Evolutionary conservation across 2,797 vertebrate genomes (phyloP).

Genomic region (Kryptolebias ocellatus): DNA sequence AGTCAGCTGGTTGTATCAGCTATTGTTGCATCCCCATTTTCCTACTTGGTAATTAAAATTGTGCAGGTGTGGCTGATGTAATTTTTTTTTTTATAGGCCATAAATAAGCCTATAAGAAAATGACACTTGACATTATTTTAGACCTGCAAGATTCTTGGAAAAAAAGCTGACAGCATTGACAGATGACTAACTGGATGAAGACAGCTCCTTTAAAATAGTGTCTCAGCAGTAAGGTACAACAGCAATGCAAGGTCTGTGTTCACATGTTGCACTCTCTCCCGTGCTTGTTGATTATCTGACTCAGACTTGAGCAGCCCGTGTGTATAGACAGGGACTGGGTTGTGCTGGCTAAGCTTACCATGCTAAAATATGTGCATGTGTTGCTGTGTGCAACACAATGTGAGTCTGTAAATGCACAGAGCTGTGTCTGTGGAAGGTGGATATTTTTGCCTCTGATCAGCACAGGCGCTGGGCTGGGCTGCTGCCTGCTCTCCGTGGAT

Average conservation of each 20-base stretch:
- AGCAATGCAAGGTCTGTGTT: slow-evolving; percentile 17
- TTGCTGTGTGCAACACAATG: slow-evolving; percentile 74
- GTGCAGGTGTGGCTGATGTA: too few species aligned
- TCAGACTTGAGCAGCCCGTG: slow-evolving; percentile 61
- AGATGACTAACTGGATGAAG: not conserved
- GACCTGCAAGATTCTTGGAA: not conserved
- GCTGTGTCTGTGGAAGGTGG: slow-evolving; percentile 74
- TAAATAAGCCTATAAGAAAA: not conserved
- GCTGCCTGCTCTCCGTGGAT: slow-evolving; percentile 61
- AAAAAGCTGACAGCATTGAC: not conserved
- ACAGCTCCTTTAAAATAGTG: slow-evolving; percentile 26
- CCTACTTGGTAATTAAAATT: too few species aligned
- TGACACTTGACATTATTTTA: not conserved
- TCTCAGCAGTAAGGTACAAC: slow-evolving; percentile 13
- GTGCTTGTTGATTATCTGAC: slow-evolving; percentile 61
- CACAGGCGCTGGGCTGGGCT: slow-evolving; percentile 57
- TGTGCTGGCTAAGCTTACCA: slow-evolving; percentile 71
- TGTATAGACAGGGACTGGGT: slow-evolving; percentile 68
- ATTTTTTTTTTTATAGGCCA: too few species aligned
- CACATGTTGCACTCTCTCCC: slow-evolving; percentile 39
- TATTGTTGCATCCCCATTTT: too few species aligned
- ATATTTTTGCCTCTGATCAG: slow-evolving; percentile 77
- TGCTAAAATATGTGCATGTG: slow-evolving; percentile 78
- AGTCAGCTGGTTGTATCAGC: too few species aligned
- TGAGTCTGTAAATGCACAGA: slow-evolving; percentile 79